Conservation (phyloP, 2,797 vertebrate species). For the Paramormyrops hopkinsi region DNA sequence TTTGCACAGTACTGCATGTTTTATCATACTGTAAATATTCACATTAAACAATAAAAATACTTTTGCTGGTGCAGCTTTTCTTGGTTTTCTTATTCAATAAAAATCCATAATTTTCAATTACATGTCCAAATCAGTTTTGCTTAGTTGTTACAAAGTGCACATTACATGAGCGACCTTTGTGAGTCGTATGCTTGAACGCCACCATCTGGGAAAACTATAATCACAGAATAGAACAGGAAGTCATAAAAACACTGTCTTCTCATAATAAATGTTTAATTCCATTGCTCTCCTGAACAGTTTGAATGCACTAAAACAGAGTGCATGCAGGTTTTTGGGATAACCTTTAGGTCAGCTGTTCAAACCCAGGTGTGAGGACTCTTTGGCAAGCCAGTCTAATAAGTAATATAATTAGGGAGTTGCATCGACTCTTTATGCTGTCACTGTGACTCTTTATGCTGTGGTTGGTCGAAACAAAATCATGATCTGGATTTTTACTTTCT, state of each 20-base stretch:
- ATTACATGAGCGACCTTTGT: neutral
- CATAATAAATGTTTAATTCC: slow-evolving; percentile 3
- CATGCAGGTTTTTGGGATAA: neutral
- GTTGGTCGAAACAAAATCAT: neutral
- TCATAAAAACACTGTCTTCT: neutral
- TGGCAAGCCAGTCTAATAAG: neutral
- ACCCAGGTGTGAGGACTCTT: neutral
- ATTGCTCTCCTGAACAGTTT: neutral
- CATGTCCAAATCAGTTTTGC: neutral
- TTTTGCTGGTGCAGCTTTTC: neutral
- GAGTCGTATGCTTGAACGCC: neutral
- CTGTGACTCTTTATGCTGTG: neutral
- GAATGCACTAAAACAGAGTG: neutral
- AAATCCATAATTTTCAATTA: neutral
- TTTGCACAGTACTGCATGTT: neutral
- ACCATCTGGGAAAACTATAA: neutral
- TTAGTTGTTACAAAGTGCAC: neutral
- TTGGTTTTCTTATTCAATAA: neutral
- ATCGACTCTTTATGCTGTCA: neutral
- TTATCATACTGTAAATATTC: neutral
- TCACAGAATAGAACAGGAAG: neutral
- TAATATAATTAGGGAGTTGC: neutral
- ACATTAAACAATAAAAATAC: neutral
- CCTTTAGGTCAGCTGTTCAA: neutral
- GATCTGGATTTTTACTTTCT: neutral